A percentile compares a stretch with the other conserved stretches of the same genome.
These are phyloP conservation scores for Metellina segmentata DNA, from an alignment of 2,888 invertebrate genomes.

Conservation along the genomic window DNA sequence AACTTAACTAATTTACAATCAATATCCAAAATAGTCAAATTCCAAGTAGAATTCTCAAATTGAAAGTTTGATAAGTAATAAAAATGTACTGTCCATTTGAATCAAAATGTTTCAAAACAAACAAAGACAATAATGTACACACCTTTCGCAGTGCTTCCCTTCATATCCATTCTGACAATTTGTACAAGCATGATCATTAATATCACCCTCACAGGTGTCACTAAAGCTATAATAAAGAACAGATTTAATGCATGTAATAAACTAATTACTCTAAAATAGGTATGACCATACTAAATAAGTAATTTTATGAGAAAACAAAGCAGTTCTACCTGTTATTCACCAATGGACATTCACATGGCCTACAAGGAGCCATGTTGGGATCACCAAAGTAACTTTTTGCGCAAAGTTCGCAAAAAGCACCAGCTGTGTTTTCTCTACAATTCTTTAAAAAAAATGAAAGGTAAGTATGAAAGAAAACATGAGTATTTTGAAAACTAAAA, in stretches of 20 bases:
- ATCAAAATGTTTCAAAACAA: neutral
- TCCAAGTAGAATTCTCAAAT: neutral
- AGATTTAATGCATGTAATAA: neutral
- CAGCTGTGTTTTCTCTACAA: conserved; percentile 91
- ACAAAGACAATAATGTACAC: conserved; percentile 41
- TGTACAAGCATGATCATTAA: conserved; percentile 84
- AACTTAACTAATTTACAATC: too few relatives aligned
- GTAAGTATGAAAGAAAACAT: neutral
- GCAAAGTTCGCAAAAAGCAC: conserved; percentile 91
- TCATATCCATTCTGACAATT: conserved; percentile 89
- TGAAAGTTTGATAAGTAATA: neutral
- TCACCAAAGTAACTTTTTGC: conserved; percentile 93
- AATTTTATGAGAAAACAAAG: neutral
- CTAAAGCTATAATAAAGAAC: conserved; percentile 86
- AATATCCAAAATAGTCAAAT: neutral
- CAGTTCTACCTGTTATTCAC: conserved; percentile 83
- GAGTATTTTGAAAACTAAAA: neutral
- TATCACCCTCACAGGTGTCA: conserved; percentile 84
- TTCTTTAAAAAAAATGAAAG: conserved; percentile 83
- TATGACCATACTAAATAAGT: neutral
- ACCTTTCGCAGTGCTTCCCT: conserved; percentile 84
- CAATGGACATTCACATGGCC: conserved; percentile 94
- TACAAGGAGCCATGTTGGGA: conserved; percentile 87
- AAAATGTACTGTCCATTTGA: too few relatives aligned
- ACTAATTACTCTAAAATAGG: neutral